Percentiles rank a stretch among this genome's conserved stretches.
These are phyloP conservation scores for Hypotaenidia okinawae DNA, from an alignment of 2,797 vertebrate genomes.

Conservation along the genomic window DNA sequence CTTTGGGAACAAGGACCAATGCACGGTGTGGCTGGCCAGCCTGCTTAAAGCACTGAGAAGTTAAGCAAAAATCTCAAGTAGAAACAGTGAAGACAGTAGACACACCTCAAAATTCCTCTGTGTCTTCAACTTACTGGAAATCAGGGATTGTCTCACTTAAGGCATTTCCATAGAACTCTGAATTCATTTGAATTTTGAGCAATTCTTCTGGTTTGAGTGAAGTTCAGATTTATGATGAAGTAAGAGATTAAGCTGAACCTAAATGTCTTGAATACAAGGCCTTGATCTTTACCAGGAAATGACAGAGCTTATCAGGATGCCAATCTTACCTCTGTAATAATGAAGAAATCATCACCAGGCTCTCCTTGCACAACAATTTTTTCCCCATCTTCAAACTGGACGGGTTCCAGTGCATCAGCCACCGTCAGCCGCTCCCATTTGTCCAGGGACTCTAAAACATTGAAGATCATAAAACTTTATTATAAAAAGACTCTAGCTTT, in stretches of 20 bases:
- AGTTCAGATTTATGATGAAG: background rate
- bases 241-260: conserved; percentile 2
- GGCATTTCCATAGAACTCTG: conserved; percentile 6
- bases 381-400: conserved; percentile 85
- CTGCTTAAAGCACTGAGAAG: background rate
- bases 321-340: conserved; percentile 83
- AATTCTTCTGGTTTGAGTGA: background rate
- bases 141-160: background rate
- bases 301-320: background rate
- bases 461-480: conserved; percentile 37
- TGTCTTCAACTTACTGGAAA: background rate
- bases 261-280: background rate
- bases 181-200: conserved; percentile 3
- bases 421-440: conserved; percentile 86
- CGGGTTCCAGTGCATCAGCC: conserved; percentile 83
- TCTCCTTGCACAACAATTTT: conserved; percentile 86
- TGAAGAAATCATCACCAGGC: conserved; percentile 84
- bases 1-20: background rate
- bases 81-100: background rate
- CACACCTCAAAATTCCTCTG: conserved; percentile 23
- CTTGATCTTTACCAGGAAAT: conserved; percentile 21
- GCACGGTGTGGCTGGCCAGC: background rate
- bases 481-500: conserved; percentile 39
- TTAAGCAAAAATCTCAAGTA: background rate
- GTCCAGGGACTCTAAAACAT: conserved; percentile 80